Evolutionary conservation across 2,113 vertebrate genomes (phyloP), one percentile per base, ranked within the genome.

Genomic region (Rostratula benghalensis): DNA sequence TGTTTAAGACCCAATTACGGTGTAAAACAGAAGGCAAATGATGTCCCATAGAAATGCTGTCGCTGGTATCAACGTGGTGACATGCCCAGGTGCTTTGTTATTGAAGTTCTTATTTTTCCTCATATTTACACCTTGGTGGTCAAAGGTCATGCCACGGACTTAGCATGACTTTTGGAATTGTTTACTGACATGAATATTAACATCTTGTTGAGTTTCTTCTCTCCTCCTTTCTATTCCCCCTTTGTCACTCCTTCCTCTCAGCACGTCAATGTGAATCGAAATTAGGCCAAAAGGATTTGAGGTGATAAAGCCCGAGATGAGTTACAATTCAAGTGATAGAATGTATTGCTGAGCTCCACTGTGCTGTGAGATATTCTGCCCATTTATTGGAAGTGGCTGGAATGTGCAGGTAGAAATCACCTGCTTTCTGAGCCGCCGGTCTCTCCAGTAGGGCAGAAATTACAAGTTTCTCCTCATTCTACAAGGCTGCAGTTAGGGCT

Each of bases 401-500:
- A 94, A 94, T 69, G 63, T 7, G 5, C 43, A 89, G 56, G 60
- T 77, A 81, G 33, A 90, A 46, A 59, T 94, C 81, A 92, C 88
- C 83, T 94, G 50, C 90, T 80, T 75, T 92, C 93, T 91, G 70
- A 57, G 76, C 78, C 71, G 67, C 46, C 83, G 82, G 79, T 28
- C 53, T 89, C 68, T 31, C 82, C 75, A 71, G 37, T 3, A 51
- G 57, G 45, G 93, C 45, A 70, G n/a, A 83, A 6, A 23, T 69
- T 94, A 30, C 0, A 9, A 59, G 67, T 9, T 85, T 61, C 85
- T 81, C 8, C 13, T 63, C 75, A 64, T 48, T 94, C 90, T 84
- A 59, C 89, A 91, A 83, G 74, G 71, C 81, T 91, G 87, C 84
- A 94, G 78, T 93, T 95, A 89, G 93, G 73, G 53, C 92, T 92